These are phyloP conservation scores for Ceratina japonica DNA, from an alignment of 1,140 invertebrate genomes.

Conservation along the genomic window DNA sequence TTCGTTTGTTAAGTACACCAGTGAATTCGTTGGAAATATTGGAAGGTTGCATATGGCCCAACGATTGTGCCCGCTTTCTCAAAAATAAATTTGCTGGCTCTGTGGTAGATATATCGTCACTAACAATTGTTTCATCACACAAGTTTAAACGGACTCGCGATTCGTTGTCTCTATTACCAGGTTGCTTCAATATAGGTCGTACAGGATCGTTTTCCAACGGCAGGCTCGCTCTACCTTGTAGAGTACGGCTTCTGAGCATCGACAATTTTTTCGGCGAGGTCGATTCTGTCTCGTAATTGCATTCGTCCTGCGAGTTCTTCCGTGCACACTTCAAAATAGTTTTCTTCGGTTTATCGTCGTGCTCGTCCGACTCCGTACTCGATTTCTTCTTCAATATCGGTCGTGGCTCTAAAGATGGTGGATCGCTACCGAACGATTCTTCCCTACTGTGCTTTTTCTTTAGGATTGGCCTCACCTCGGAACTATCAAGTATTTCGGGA, in stretches of 20 bases:
- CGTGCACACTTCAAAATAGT: conserved; percentile 89
- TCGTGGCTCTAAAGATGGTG: conserved; percentile 71
- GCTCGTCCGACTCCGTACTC: conserved; percentile 88
- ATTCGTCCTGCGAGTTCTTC: conserved; percentile 81
- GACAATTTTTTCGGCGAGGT: conserved; percentile 67
- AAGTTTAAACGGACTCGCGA: conserved; percentile 52
- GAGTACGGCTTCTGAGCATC: conserved; percentile 59
- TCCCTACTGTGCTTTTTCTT: conserved; percentile 85
- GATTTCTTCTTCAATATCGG: conserved; percentile 93
- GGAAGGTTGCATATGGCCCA: conserved; percentile 61
- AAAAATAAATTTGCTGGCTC: conserved; percentile 59
- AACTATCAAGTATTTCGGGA: conserved; percentile 73
- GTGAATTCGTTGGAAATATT: conserved; percentile 41
- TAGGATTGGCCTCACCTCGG: conserved; percentile 87
- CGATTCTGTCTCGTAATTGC: conserved; percentile 50
- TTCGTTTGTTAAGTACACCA: conserved; percentile 48
- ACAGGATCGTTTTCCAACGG: conserved; percentile 62
- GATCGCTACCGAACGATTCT: conserved; percentile 79
- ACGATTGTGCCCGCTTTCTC: conserved; percentile 68
- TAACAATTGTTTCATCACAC: conserved; percentile 7
- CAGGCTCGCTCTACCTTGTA: conserved; percentile 52
- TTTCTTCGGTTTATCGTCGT: conserved; percentile 85
- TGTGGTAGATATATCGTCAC: conserved; percentile 34
- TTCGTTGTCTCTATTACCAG: conserved; percentile 47
- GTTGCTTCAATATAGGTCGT: conserved; percentile 68